phyloP scores from a whole-genome alignment of 2,888 invertebrate genomes.

The Pogonocherus hispidulus region DNA sequence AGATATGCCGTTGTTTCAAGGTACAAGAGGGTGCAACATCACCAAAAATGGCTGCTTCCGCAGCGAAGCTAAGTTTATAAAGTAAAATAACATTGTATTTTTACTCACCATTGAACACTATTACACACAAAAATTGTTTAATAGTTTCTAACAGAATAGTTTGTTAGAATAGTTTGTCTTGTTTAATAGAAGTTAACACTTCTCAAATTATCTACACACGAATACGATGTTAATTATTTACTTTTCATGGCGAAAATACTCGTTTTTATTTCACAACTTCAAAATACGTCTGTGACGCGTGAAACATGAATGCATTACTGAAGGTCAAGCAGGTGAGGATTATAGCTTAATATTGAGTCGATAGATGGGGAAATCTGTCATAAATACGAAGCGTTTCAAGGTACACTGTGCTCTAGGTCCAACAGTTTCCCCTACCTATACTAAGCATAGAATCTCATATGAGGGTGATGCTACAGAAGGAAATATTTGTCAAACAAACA shows the following conservation, averaged over 20 bases:
- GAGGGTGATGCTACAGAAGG: conserved; percentile 7
- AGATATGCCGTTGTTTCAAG: background rate
- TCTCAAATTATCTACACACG: conserved; percentile 4
- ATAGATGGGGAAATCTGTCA: background rate
- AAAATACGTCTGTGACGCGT: background rate
- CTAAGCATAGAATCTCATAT: no score
- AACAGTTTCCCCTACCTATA: conserved; percentile 5
- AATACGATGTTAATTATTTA: background rate
- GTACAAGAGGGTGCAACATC: background rate
- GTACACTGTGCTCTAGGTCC: background rate
- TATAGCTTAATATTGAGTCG: background rate
- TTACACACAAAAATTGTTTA: background rate
- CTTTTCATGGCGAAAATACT: background rate
- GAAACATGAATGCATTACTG: background rate
- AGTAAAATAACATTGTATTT: conserved; percentile 1
- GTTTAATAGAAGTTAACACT: background rate
- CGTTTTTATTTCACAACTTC: background rate
- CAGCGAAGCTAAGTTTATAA: background rate
- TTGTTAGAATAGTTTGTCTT: no score
- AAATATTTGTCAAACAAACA: background rate
- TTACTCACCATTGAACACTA: background rate
- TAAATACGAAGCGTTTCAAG: conserved; percentile 1
- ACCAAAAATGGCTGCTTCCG: background rate
- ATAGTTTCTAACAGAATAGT: no score
- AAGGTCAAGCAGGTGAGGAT: background rate